Conservation (phyloP, 1,140 invertebrate species). For the Caenorhabditis latens region DNA sequence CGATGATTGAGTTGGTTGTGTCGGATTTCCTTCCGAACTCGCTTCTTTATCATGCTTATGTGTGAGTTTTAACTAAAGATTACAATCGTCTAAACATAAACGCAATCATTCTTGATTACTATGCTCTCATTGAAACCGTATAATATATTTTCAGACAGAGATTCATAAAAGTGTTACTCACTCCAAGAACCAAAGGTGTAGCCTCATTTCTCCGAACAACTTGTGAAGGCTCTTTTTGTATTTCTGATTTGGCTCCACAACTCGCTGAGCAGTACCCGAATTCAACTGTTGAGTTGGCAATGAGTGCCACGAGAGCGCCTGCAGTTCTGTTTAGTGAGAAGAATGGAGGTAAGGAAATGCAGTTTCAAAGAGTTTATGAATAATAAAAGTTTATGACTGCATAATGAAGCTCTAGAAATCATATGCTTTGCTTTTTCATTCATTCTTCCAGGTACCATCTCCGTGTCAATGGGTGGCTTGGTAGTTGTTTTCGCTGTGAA, state of each 20-base stretch:
- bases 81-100: too few relatives aligned
- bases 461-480: constrained; percentile 49
- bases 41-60: constrained; percentile 68
- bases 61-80: constrained; percentile 47
- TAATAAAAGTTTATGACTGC: not conserved
- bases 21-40: constrained; percentile 68
- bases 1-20: constrained; percentile 63
- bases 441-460: constrained; percentile 27
- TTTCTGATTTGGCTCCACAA: constrained; percentile 58
- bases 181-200: constrained; percentile 50
- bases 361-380: not conserved
- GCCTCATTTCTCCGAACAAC: constrained; percentile 55
- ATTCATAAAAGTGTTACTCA: constrained; percentile 38
- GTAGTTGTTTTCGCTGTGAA: constrained; percentile 54
- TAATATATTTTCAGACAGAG: constrained; percentile 17
- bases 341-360: constrained; percentile 53
- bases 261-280: constrained; percentile 59
- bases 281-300: constrained; percentile 50
- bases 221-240: constrained; percentile 57
- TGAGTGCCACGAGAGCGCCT: constrained; percentile 61
- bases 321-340: constrained; percentile 61
- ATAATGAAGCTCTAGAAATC: not conserved
- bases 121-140: not conserved
- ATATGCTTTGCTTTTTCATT: not conserved
- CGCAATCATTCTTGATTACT: too few relatives aligned